These are phyloP conservation scores for Erythrolamprus reginae DNA, from an alignment of 2,113 vertebrate genomes.

Conservation along the genomic window DNA sequence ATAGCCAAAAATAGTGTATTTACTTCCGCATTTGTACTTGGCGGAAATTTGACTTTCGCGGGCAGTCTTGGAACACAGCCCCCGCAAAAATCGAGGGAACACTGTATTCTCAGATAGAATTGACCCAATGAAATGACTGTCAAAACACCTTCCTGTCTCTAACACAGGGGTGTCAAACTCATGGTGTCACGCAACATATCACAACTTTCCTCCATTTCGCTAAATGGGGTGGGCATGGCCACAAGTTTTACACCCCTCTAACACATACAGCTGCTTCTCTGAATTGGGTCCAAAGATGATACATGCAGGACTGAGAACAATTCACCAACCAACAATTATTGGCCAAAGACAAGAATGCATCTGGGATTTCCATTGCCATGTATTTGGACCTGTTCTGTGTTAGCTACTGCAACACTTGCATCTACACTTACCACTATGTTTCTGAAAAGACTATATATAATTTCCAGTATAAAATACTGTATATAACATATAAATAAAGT, in stretches of 20 bases:
- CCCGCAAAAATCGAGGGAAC: too few species aligned
- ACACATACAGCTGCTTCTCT: neutral
- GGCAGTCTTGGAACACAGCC: too few species aligned
- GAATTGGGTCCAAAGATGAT: neutral
- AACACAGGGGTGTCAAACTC: neutral
- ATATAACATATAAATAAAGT: conserved; percentile 18
- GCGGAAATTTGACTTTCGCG: too few species aligned
- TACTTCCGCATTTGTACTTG: too few species aligned
- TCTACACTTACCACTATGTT: neutral
- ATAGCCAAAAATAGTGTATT: too few species aligned
- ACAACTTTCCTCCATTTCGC: too few species aligned
- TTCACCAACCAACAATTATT: neutral
- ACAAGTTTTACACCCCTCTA: too few species aligned
- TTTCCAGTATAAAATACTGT: conserved; percentile 42
- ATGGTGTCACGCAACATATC: too few species aligned
- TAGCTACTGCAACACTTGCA: neutral
- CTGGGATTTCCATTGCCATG: neutral
- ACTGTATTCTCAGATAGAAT: neutral
- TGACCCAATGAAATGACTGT: neutral
- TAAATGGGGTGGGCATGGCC: too few species aligned
- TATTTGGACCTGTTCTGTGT: neutral
- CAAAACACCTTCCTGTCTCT: neutral
- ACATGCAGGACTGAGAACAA: neutral
- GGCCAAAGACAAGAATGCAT: neutral
- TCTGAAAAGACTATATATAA: neutral